Evolutionary conservation across 1,140 invertebrate genomes (phyloP), one percentile per base, ranked within the genome.

Genomic region (Drosophila ficusphila): DNA sequence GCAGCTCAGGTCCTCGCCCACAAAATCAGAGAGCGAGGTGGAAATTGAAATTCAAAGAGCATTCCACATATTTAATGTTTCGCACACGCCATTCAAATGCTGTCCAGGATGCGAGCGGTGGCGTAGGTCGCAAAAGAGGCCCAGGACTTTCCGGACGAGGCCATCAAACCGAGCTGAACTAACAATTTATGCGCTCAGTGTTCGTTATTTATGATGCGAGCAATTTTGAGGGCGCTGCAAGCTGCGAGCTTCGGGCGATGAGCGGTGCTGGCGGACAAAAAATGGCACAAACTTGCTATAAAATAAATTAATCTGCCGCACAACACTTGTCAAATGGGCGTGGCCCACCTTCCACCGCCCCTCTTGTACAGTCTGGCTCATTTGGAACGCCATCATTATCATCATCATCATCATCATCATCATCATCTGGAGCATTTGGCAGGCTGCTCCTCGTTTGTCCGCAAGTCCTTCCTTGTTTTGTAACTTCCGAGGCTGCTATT

Each of bases 241-340:
- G 23, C 19, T 9, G 29, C 36, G 12, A 34, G 23, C 21, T 60
- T 38, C 49, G 23, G 33, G 36, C 23, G 21, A n/a, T 34, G 31
- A 72, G 44, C 31, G 31, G 41, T 7, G 27, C 19, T 44, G 36
- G 34, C 25, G 47, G 47, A 72, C 62, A 48, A 71, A 76, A 81
- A 65, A 58, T 81, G 71, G 67, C 67, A 76, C 54, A 81, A 76
- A 81, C 44, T 78, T 65, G 79, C 78, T 58, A 82, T 82, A 62
- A 82, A 82, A 82, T 82, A 82, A 82, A 82, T 82, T 82, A 82
- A 83, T 78, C 79, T 82, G 74, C 48, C 79, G 39, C 71, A 71
- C 76, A 61, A 61, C 53, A 78, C 72, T 75, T 75, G 72, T 75
- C 71, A 73, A 72, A 42, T 62, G 69, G 69, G 69, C 33, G 52